Base-by-base conservation (phyloP, 1,140 invertebrate genomes). In the Dryas iulia region DNA sequence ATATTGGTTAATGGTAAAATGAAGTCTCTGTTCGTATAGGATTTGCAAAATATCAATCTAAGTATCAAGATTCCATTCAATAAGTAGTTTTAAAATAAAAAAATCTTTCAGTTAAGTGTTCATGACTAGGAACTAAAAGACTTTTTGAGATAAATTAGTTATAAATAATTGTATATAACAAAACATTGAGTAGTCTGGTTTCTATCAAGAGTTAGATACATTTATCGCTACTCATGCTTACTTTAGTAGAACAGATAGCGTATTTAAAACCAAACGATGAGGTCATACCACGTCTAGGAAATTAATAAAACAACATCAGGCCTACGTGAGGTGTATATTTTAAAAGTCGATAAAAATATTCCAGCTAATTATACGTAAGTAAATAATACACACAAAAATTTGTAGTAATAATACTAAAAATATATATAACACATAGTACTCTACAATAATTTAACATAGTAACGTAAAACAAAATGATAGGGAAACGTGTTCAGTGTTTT, bases 201-300 rank as follows among this genome's bases (percentile, higher is more conserved):
- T 63, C 26, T 56, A 25, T 73, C 66, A 64, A 64, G 39, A 66
- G 65, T 69, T 53, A 47, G 39, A 47, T 47, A 47, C 39, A 60
- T 69, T 67, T 72, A 59, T 31, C 21, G 28, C 65, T 66, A 52
- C 56, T 54, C 30, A 62, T 66, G 62, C 61, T 73, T 39, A 47
- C 14, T 47, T 47, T 47, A 21, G 14, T 21, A 33, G 57, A 71
- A 71, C 28, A 54, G 61, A 64, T 47, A 52, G 26, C 25, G 47
- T 28, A 59, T 63, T 61, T 67, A 68, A 71, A 78, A 73, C 59
- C 67, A 70, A 72, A 14, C 71, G 60, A 60, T 78, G 73, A 78
- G 53, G 8, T 78, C 71, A 78, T 18, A 52, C 53, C 35, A 57
- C 54, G 54, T 69, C 71, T 74, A 64, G 61, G 35, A 60, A 63